Base-by-base conservation (phyloP, 1,140 invertebrate genomes). In the Penaeus chinensis region DNA sequence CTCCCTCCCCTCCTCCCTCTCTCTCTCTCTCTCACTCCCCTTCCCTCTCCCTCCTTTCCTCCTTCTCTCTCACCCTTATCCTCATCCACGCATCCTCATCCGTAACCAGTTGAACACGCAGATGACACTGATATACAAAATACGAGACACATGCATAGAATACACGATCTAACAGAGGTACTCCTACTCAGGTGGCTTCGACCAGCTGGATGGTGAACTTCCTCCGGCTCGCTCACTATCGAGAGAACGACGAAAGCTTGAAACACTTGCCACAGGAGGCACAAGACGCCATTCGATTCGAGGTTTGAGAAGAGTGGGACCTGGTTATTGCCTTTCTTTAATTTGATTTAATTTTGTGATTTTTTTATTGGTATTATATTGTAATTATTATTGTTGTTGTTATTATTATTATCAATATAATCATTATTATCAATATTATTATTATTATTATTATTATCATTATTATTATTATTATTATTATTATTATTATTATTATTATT, bases 141-240 rank as follows among this genome's bases (percentile, higher is more conserved):
- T 71, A 16, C 16, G 4, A n/a, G 4, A 71, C n/a, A 71, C n/a
- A 71, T 71, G n/a, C 37, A 24, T 71, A 71, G 16, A 71, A 27
- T n/a, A 24, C 37, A 71, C 37, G 37, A 71, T 27, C 13, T 71
- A n/a, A 74, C 69, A 32, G n/a, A 20, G 22, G 4, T 76, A n/a
- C 24, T 37, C 42, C 8, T 22, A 19, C 22, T 1, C 74, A 89
- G 87, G 84, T 80, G n/a, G 87, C 87, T n/a, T 89, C 87, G 2
- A 80, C 82, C 27, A 89, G 82, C 63, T 89, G 87, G 87, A 89
- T 84, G 76, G 60, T 71, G 8, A 80, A 89, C 63, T 89, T 89
- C 27, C 69, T 89, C 2, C 77, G 66, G 20, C 87, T 89, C 2
- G 87, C 65, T 7, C 81, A 79, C 27, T 84, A 84, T 65, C 42